phyloP scores from a whole-genome alignment of 2,113 vertebrate species.

The Colossoma macropomum region DNA sequence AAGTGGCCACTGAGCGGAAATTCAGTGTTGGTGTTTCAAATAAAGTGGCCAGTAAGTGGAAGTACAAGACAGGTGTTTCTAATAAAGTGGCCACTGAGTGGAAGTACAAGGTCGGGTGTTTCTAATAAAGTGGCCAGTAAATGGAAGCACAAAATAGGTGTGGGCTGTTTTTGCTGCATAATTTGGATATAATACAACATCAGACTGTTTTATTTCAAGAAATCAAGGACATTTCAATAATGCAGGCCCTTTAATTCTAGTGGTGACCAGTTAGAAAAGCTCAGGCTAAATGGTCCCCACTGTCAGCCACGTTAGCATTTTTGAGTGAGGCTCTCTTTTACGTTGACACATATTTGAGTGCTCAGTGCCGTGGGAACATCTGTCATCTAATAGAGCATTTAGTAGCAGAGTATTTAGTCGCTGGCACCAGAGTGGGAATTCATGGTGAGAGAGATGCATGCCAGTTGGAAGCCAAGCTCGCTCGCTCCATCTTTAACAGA shows the following conservation, averaged over 20 bases:
- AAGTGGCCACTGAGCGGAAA: no score
- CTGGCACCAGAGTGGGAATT: neutral
- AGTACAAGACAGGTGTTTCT: no score
- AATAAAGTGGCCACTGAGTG: no score
- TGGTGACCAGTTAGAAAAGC: no score
- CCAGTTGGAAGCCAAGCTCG: neutral
- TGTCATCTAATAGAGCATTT: neutral
- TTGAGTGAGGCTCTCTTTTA: neutral
- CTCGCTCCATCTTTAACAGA: constrained; percentile 44
- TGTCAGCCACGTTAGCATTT: neutral
- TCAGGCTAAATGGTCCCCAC: neutral
- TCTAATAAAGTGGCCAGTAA: no score
- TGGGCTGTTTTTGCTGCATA: no score
- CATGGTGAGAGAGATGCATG: neutral
- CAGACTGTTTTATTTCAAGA: no score
- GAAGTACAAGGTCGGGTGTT: no score
- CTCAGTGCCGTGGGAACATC: neutral
- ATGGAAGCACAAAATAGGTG: no score
- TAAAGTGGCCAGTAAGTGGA: no score
- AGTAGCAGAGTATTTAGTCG: neutral
- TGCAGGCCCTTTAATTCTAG: neutral
- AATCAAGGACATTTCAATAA: neutral
- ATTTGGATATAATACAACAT: no score
- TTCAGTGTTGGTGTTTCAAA: no score
- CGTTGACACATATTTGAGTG: neutral